phyloP scores from a whole-genome alignment of 2,113 vertebrate genomes.

The Phyllostomus discolor region DNA sequence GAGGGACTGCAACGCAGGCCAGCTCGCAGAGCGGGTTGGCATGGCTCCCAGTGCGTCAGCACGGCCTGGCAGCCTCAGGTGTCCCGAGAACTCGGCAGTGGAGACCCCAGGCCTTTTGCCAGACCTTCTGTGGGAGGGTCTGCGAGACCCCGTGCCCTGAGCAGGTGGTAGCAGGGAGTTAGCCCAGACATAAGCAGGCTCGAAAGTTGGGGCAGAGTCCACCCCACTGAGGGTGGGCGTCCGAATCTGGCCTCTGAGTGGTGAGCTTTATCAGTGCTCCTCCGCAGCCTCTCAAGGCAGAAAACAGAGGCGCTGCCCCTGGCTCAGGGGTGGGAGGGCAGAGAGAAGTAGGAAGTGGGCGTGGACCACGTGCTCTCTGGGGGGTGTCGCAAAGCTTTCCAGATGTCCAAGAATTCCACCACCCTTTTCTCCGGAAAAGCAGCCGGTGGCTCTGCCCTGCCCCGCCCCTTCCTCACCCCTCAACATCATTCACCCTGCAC shows the following conservation, averaged over 20 bases:
- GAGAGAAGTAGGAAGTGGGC: background rate
- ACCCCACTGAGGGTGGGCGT: background rate
- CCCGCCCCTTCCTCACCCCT: background rate
- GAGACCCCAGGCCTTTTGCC: background rate
- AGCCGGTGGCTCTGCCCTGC: background rate
- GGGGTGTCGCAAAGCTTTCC: background rate
- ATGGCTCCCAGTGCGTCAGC: conserved; percentile 47
- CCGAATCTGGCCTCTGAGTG: background rate
- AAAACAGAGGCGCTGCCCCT: background rate
- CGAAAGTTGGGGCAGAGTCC: background rate
- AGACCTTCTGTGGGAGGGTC: background rate
- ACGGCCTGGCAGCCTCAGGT: background rate
- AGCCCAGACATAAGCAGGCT: background rate
- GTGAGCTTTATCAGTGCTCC: background rate
- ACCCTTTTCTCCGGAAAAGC: background rate
- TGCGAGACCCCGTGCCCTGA: background rate
- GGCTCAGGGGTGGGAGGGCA: background rate
- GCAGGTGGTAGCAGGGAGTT: background rate
- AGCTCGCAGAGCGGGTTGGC: conserved; percentile 41
- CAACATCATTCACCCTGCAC: background rate
- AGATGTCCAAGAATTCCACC: background rate
- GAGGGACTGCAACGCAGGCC: background rate
- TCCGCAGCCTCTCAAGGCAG: background rate
- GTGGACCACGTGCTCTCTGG: background rate
- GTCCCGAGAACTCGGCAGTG: background rate